phyloP scores from a whole-genome alignment of 2,888 invertebrate species.

The Aphelenchoides bicaudatus region DNA sequence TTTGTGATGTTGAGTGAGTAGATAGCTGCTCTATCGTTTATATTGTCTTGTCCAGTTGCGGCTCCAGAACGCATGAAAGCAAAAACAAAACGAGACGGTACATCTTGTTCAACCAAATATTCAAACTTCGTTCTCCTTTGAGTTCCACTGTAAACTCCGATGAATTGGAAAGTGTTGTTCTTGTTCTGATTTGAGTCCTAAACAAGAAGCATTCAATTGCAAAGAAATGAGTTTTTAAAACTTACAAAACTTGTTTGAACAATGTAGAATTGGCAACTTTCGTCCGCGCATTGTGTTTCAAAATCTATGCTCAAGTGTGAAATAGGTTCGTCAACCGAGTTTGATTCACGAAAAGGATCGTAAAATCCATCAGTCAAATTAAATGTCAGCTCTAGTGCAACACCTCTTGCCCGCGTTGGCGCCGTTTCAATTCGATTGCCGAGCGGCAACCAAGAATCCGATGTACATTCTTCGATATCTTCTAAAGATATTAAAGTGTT shows the following conservation, averaged over 20 bases:
- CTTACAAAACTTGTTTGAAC: slow-evolving; percentile 63
- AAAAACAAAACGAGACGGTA: slow-evolving; percentile 44
- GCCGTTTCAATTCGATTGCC: slow-evolving; percentile 65
- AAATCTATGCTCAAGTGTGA: slow-evolving; percentile 62
- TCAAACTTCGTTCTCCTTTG: slow-evolving; percentile 41
- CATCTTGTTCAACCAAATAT: slow-evolving; percentile 41
- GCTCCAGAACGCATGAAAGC: slow-evolving; percentile 54
- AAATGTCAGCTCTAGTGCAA: slow-evolving; percentile 63
- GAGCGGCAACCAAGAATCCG: slow-evolving; percentile 64
- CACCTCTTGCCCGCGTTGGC: slow-evolving; percentile 64
- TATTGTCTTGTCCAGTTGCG: slow-evolving; percentile 39
- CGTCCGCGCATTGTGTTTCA: slow-evolving; percentile 64
- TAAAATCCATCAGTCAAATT: slow-evolving; percentile 46
- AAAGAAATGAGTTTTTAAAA: not conserved
- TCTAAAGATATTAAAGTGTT: slow-evolving; percentile 26
- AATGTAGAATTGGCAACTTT: slow-evolving; percentile 65
- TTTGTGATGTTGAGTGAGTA: slow-evolving; percentile 67
- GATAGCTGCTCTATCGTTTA: slow-evolving; percentile 64
- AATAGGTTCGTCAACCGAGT: slow-evolving; percentile 59
- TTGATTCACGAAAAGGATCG: slow-evolving; percentile 44
- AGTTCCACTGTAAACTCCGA: slow-evolving; percentile 53
- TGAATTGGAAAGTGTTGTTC: slow-evolving; percentile 39
- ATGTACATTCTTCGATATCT: slow-evolving; percentile 55
- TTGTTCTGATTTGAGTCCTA: not conserved
- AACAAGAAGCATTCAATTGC: not conserved